Percentiles rank a stretch among this genome's conserved stretches.
Evolutionary conservation across 1,140 invertebrate species (phyloP).

Genomic region (Archegozetes longisetosus): DNA sequence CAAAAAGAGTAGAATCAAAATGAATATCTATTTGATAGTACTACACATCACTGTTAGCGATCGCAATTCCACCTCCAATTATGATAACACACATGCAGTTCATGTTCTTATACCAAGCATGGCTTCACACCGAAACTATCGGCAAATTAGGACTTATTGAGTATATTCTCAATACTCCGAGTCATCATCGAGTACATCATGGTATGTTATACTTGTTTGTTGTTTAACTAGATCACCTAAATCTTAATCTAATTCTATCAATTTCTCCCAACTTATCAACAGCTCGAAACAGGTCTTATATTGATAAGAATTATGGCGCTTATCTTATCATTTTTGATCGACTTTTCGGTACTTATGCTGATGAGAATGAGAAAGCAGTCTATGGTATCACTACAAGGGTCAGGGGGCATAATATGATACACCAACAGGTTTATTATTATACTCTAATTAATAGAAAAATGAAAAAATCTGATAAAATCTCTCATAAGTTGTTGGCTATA

Average conservation of each 20-base stretch:
- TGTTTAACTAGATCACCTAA: too few species aligned
- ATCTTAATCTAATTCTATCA: too few species aligned
- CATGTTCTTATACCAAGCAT: slow-evolving; percentile 74
- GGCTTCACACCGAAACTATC: slow-evolving; percentile 72
- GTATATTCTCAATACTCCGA: slow-evolving; percentile 68
- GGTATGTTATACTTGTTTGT: too few species aligned
- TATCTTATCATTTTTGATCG: slow-evolving; percentile 42
- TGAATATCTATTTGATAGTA: too few species aligned
- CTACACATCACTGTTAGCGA: slow-evolving; percentile 56
- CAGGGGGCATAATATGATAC: slow-evolving; percentile 54
- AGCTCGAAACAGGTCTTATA: slow-evolving; percentile 41
- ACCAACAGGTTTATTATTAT: slow-evolving; percentile 28
- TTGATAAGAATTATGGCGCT: slow-evolving; percentile 45
- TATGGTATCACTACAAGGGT: slow-evolving; percentile 68
- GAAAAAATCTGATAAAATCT: background rate
- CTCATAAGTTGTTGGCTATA: background rate
- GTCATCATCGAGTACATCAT: slow-evolving; percentile 75
- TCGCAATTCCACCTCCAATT: slow-evolving; percentile 63
- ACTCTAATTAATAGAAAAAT: background rate
- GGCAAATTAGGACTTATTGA: slow-evolving; percentile 53
- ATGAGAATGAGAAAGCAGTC: slow-evolving; percentile 43
- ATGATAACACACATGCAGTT: slow-evolving; percentile 68
- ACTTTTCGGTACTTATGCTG: slow-evolving; percentile 37
- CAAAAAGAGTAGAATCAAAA: too few species aligned
- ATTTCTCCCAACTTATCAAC: too few species aligned